These are phyloP conservation scores for Cynaeus angustus DNA, from an alignment of 2,888 invertebrate species.

Conservation along the genomic window DNA sequence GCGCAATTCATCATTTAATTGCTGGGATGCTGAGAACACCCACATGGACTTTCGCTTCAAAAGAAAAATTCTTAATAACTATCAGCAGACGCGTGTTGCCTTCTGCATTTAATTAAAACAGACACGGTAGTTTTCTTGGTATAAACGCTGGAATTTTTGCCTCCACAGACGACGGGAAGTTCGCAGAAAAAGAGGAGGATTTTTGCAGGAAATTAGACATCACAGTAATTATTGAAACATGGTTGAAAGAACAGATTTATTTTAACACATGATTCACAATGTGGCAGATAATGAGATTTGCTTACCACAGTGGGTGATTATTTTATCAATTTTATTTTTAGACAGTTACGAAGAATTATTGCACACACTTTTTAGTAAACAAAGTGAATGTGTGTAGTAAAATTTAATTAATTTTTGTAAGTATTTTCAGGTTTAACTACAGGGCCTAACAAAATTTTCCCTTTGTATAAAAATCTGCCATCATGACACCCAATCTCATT, in stretches of 20 bases:
- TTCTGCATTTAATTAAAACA: constrained; percentile 12
- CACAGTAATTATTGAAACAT: no score
- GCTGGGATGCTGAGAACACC: constrained; percentile 12
- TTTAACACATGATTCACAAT: no score
- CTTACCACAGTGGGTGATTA: no score
- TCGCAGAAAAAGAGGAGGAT: neutral
- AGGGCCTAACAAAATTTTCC: no score
- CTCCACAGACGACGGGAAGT: neutral
- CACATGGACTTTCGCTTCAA: constrained; percentile 20
- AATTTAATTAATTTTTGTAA: no score
- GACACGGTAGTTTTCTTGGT: constrained; percentile 1
- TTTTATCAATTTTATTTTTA: no score
- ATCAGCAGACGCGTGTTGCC: constrained; percentile 1
- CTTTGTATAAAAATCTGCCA: constrained; percentile 5
- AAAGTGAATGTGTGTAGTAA: no score
- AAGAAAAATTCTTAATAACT: constrained; percentile 19
- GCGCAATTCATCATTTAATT: constrained; percentile 19
- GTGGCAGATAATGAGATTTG: no score
- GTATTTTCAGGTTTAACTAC: no score
- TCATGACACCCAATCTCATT: constrained; percentile 24
- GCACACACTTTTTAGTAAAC: no score
- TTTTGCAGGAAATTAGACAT: neutral
- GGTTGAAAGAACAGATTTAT: no score
- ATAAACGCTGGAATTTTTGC: neutral
- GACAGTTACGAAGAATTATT: no score